phyloP scores from a whole-genome alignment of 1,140 invertebrate species.

The Octopus bimaculoides region DNA sequence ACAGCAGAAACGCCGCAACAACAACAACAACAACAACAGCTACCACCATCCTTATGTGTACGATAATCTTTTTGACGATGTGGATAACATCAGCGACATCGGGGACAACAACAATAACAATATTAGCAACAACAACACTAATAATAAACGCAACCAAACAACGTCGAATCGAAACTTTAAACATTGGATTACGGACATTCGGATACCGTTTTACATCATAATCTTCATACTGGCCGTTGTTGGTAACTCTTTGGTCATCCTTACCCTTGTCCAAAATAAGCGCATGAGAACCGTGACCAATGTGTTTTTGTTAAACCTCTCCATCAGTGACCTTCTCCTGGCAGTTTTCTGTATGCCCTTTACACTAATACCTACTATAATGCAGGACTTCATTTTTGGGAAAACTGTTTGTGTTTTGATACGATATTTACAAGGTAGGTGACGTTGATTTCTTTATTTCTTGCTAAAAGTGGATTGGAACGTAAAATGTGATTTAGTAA shows the following conservation, averaged over 20 bases:
- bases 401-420: slow-evolving; percentile 77
- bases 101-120: background rate
- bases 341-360: slow-evolving; percentile 87
- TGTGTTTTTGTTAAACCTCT: slow-evolving; percentile 79
- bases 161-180: background rate
- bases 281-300: slow-evolving; percentile 86
- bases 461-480: no score
- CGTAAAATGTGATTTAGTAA: no score
- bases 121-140: background rate
- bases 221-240: slow-evolving; percentile 79
- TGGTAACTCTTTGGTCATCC: slow-evolving; percentile 77
- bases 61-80: background rate
- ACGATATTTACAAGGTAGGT: slow-evolving; percentile 68
- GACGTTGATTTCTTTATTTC: no score
- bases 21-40: background rate
- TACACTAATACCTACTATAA: slow-evolving; percentile 77
- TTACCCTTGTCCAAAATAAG: slow-evolving; percentile 76
- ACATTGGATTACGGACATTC: slow-evolving; percentile 35
- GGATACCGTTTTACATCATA: slow-evolving; percentile 70
- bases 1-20: background rate
- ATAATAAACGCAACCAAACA: background rate
- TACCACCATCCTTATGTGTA: background rate
- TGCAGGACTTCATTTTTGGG: slow-evolving; percentile 81
- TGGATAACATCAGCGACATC: background rate
- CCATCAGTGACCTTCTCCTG: slow-evolving; percentile 70